A percentile compares a stretch with the other conserved stretches of the same genome.
Evolutionary conservation across 2,888 invertebrate genomes (phyloP).

Genomic region (Mimumesa dahlbomi): DNA sequence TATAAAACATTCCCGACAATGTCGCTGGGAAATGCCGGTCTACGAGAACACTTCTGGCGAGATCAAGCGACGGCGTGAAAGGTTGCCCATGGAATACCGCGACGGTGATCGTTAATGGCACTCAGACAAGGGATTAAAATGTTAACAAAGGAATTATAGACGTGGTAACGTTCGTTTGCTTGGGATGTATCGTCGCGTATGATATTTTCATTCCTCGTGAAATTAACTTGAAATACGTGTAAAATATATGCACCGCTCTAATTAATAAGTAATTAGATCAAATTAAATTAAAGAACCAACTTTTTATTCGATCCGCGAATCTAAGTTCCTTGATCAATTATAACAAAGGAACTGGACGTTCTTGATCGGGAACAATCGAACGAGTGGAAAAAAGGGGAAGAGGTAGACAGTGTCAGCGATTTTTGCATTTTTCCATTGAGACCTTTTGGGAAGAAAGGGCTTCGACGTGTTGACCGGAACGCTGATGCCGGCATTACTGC

Average conservation of each 20-base stretch:
- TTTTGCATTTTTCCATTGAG: background rate
- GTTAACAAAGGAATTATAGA: slow-evolving; percentile 15
- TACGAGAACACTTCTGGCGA: slow-evolving; percentile 39
- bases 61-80: slow-evolving; percentile 35
- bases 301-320: no score
- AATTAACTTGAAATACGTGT: background rate
- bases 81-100: slow-evolving; percentile 61
- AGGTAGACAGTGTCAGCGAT: background rate
- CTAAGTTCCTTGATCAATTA: no score
- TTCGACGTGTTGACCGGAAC: background rate
- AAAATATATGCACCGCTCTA: no score
- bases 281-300: no score
- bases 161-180: background rate
- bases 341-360: no score
- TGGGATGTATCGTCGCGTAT: background rate
- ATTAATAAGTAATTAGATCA: no score
- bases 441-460: background rate
- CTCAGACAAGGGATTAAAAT: slow-evolving; percentile 55
- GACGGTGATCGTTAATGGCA: slow-evolving; percentile 57
- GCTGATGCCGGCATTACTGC: background rate
- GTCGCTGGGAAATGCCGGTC: slow-evolving; percentile 23
- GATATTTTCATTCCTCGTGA: background rate
- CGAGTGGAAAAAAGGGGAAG: background rate
- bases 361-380: background rate
- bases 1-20: slow-evolving; percentile 7